Evolutionary conservation across 92 coral and sea anemone species (phyloP), one percentile per base, ranked within the genome.

Genomic region (Palythoa grandiflora): DNA sequence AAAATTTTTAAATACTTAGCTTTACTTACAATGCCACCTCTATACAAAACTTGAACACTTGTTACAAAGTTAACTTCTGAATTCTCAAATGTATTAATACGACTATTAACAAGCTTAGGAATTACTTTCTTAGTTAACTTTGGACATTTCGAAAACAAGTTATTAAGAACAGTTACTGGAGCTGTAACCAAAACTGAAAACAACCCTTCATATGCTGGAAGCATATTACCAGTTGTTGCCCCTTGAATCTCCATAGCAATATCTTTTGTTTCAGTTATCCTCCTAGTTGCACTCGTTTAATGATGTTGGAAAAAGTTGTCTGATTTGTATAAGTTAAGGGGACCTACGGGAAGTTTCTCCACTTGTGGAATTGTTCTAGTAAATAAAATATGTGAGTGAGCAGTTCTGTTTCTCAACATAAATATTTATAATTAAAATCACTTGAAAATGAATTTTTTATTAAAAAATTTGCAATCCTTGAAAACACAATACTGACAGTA

Each of bases 31-130:
- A 80, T 84, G 40, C 86, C 93, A 73, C 87, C 87, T 80, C 76
- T 87, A 75, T 91, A 87, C 19, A 87, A 79, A 57, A 75, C 74
- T 38, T 81, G 72, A 3, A 91, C 90, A 71, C 93, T 91, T 71
- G 91, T 75, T 44, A 80, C 88, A 74, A 87, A 91, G 57, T 28
- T 28, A 28, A 28, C 28, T 28, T 28, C 28, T 28, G 28, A 28
- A 28, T 28, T 28, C 28, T 28, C 28, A 28, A 28, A 28, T 28
- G 28, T 87, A 61, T 9, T 70, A 50, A 88, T 66, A 35, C 79
- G 48, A 17, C 52, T 54, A 38, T 79, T 90, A 36, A 81, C 85
- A 73, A 90, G 15, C 50, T 71, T 81, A n/a, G 93, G 91, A 83
- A 91, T 81, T 15, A 81, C 91, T 57, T 87, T 83, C 2, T 84